Percentiles rank a stretch among this genome's conserved stretches.
Evolutionary conservation across 1,140 invertebrate species (phyloP).

Genomic region (Acromyrmex heyeri): DNA sequence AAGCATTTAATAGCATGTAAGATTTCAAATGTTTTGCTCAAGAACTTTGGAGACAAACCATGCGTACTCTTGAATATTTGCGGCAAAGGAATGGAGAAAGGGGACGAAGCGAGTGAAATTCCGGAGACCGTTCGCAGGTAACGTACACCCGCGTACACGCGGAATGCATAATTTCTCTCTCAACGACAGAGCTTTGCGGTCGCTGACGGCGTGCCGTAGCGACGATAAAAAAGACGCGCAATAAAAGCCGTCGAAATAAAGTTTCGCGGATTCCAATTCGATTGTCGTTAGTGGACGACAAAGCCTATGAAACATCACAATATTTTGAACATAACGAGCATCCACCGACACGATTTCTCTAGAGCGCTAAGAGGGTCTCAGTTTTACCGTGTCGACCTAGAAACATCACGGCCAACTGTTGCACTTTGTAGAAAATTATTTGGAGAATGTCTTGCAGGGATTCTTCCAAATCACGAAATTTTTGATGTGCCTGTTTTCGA

Average conservation of each 20-base stretch:
- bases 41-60: neutral
- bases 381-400: slow-evolving; percentile 50
- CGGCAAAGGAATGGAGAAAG: slow-evolving; percentile 33
- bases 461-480: neutral
- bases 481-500: neutral
- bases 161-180: slow-evolving; percentile 63
- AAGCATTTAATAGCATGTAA: neutral
- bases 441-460: slow-evolving; percentile 36
- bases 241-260: slow-evolving; percentile 16
- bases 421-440: slow-evolving; percentile 59
- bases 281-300: slow-evolving; percentile 8
- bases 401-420: slow-evolving; percentile 65
- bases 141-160: slow-evolving; percentile 60
- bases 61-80: slow-evolving; percentile 1
- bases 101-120: slow-evolving; percentile 46
- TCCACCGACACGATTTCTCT: slow-evolving; percentile 32
- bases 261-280: slow-evolving; percentile 10
- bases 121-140: slow-evolving; percentile 40
- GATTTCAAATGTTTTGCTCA: neutral
- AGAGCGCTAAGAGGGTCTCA: neutral
- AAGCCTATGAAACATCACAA: neutral
- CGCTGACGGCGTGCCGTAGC: slow-evolving; percentile 14
- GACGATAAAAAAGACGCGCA: slow-evolving; percentile 28
- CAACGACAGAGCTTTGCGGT: slow-evolving; percentile 35
- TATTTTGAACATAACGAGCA: slow-evolving; percentile 44